Conservation (phyloP, 2,113 vertebrate species). For the Leptodactylus fuscus region DNA sequence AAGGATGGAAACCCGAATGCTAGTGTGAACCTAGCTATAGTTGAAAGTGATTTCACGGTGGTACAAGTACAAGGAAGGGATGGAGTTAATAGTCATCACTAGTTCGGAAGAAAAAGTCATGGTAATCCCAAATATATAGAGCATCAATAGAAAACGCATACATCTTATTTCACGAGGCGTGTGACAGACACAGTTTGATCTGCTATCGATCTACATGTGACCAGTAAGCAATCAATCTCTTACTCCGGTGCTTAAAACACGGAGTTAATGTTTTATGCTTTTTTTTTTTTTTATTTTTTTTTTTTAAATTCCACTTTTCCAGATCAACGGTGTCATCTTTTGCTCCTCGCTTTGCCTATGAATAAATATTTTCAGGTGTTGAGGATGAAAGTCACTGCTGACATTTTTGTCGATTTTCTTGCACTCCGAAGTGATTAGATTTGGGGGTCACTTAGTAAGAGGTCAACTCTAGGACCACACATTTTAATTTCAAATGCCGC, state of each 20-base stretch:
- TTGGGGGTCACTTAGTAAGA: constrained; percentile 77
- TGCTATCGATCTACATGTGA: constrained; percentile 71
- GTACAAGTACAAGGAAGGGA: too few relatives aligned
- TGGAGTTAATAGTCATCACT: constrained; percentile 3
- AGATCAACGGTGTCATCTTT: constrained; percentile 44
- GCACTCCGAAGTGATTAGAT: constrained; percentile 76
- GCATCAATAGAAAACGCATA: constrained; percentile 61
- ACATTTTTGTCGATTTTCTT: constrained; percentile 79
- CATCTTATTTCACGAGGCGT: constrained; percentile 65
- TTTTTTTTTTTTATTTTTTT: constrained; percentile 17
- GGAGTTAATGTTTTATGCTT: constrained; percentile 38
- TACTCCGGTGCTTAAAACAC: constrained; percentile 61
- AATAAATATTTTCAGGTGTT: constrained; percentile 72
- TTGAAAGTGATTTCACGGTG: too few relatives aligned
- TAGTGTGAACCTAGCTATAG: too few relatives aligned
- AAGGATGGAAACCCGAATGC: too few relatives aligned
- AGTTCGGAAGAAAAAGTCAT: not conserved
- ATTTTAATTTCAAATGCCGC: constrained; percentile 80
- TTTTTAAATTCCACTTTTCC: constrained; percentile 38
- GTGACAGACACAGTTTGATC: constrained; percentile 65
- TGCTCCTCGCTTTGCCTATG: constrained; percentile 62
- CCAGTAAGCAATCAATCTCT: constrained; percentile 73
- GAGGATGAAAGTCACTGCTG: constrained; percentile 69
- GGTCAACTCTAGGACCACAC: constrained; percentile 74
- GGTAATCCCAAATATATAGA: constrained; percentile 34